These are phyloP conservation scores for Rugalucina vietnamica DNA, from an alignment of 2,888 invertebrate genomes.

Conservation along the genomic window DNA sequence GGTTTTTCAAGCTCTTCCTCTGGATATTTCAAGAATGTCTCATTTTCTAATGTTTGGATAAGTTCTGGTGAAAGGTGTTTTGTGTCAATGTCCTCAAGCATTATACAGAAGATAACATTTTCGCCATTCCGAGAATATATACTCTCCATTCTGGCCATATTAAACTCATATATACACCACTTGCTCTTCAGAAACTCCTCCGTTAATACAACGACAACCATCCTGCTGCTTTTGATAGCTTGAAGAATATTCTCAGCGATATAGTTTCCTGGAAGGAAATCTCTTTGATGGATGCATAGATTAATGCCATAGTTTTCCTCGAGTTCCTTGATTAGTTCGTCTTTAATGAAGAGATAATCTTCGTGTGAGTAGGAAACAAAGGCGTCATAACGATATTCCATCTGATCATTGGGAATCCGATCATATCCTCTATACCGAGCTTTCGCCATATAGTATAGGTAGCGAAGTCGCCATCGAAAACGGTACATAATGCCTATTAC, in stretches of 20 bases:
- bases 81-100: constrained; percentile 24
- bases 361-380: not conserved
- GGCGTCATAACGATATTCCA: not conserved
- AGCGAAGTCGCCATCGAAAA: constrained; percentile 60
- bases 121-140: constrained; percentile 39
- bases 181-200: constrained; percentile 58
- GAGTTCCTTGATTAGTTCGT: not conserved
- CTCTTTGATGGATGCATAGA: constrained; percentile 65
- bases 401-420: not conserved
- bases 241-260: constrained; percentile 66
- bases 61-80: constrained; percentile 36
- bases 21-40: constrained; percentile 1
- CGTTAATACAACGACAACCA: constrained; percentile 64
- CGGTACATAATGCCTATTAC: constrained; percentile 42
- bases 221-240: constrained; percentile 64
- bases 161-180: constrained; percentile 71
- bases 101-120: constrained; percentile 28
- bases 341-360: not conserved
- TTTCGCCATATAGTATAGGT: constrained; percentile 43
- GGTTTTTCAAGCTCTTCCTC: not conserved
- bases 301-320: constrained; percentile 31
- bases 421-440: constrained; percentile 34
- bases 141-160: constrained; percentile 67
- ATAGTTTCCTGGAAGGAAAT: constrained; percentile 64
- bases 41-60: constrained; percentile 30